Conservation (phyloP, 2,888 invertebrate genomes). For the Xylocampa areola region DNA sequence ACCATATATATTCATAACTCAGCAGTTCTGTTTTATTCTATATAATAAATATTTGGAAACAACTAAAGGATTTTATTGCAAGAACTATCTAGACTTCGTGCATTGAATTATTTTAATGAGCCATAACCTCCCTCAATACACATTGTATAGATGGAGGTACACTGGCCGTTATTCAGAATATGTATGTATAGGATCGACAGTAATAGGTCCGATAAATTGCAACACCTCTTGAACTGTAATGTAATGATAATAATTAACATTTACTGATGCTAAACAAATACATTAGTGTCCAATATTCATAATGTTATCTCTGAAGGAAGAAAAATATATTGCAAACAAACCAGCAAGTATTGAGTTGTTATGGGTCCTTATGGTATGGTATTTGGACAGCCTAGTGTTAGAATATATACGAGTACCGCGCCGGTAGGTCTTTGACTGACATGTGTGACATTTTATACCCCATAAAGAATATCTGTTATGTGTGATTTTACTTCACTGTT, state of each 20-base stretch:
- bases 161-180: background rate
- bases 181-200: conserved; percentile 7
- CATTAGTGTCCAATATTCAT: conserved; percentile 1
- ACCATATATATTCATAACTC: too few relatives aligned
- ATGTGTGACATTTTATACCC: too few relatives aligned
- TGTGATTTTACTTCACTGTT: too few relatives aligned
- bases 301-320: background rate
- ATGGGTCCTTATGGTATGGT: too few relatives aligned
- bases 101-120: conserved; percentile 32
- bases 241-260: conserved; percentile 22
- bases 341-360: background rate
- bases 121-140: conserved; percentile 39
- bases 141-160: background rate
- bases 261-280: conserved; percentile 10
- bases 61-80: conserved; percentile 4
- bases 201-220: conserved; percentile 16
- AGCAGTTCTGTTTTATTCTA: too few relatives aligned
- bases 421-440: too few relatives aligned
- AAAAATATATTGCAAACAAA: background rate
- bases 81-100: conserved; percentile 13
- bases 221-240: conserved; percentile 32
- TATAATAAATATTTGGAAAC: too few relatives aligned
- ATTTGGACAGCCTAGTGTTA: too few relatives aligned
- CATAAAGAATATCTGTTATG: too few relatives aligned
- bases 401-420: too few relatives aligned